Percentiles rank a stretch among this genome's conserved stretches.
phyloP scores from a whole-genome alignment of 2,797 vertebrate genomes.

The Cirrhinus mrigala region DNA sequence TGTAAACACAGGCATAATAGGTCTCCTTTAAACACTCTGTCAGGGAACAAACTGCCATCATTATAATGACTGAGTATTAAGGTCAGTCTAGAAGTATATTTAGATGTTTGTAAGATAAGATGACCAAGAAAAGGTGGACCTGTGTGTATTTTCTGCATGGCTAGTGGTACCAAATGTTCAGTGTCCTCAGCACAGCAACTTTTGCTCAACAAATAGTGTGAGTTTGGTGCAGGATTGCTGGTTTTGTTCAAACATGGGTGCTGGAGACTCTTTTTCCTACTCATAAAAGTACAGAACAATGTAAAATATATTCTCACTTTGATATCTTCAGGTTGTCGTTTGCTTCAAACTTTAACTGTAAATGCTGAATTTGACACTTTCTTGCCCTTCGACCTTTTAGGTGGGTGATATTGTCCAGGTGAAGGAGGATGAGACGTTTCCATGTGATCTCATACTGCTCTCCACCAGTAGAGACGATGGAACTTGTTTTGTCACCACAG shows the following conservation, averaged over 20 bases:
- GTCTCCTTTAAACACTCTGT: not conserved
- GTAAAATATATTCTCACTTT: not conserved
- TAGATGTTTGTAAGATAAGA: not conserved
- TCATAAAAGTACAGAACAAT: not conserved
- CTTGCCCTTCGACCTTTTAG: constrained; percentile 70
- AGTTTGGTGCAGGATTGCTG: not conserved
- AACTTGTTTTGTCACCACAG: constrained; percentile 94
- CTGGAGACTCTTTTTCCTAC: not conserved
- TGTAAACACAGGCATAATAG: too few species aligned
- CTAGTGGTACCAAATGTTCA: not conserved
- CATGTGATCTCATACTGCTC: constrained; percentile 94
- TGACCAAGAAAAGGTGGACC: not conserved
- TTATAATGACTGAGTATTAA: not conserved
- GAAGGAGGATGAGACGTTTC: constrained; percentile 94
- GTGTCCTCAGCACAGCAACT: not conserved
- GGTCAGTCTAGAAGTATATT: not conserved
- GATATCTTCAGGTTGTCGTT: not conserved
- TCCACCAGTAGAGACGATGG: constrained; percentile 91
- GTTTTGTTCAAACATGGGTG: not conserved
- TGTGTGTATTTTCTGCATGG: not conserved
- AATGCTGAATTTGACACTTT: not conserved
- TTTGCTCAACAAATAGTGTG: not conserved
- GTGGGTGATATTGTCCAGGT: constrained; percentile 94
- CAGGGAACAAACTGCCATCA: not conserved
- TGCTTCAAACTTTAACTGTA: too few species aligned